Conservation (phyloP, 2,797 vertebrate species). For the Vespertilio murinus region DNA sequence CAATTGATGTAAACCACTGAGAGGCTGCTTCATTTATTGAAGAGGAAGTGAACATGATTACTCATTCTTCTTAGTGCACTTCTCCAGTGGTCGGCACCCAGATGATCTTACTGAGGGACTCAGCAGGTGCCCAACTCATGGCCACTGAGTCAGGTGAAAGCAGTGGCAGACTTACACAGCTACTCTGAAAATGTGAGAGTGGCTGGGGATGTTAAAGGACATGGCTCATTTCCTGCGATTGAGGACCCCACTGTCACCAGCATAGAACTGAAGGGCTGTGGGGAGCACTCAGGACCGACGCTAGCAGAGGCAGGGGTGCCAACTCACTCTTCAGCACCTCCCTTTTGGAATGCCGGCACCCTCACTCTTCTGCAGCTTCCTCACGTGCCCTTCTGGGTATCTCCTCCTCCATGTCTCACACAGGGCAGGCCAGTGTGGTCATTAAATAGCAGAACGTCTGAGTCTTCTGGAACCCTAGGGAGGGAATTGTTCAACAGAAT, state of each 20-base stretch:
- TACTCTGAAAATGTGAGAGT: not conserved
- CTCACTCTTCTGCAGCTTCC: not conserved
- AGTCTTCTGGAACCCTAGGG: not conserved
- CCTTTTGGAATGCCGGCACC: not conserved
- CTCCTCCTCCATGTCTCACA: not conserved
- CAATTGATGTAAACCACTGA: not conserved
- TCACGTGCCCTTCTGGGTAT: rapidly evolving
- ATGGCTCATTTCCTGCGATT: not conserved
- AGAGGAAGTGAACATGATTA: not conserved
- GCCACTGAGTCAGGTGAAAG: not conserved
- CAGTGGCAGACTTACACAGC: not conserved
- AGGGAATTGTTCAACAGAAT: not conserved
- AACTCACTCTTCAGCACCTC: rapidly evolving
- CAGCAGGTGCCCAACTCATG: not conserved
- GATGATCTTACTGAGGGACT: not conserved
- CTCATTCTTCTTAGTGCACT: not conserved
- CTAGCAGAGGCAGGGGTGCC: not conserved
- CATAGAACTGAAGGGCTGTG: not conserved
- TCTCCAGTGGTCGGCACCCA: not conserved
- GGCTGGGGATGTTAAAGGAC: not conserved
- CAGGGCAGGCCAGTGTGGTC: not conserved
- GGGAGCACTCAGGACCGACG: not conserved
- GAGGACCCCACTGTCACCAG: not conserved
- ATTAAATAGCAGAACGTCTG: not conserved
- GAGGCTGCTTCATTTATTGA: not conserved